Evolutionary conservation across 1,140 invertebrate genomes (phyloP), one percentile per base, ranked within the genome.

Genomic region (Diprion similis): DNA sequence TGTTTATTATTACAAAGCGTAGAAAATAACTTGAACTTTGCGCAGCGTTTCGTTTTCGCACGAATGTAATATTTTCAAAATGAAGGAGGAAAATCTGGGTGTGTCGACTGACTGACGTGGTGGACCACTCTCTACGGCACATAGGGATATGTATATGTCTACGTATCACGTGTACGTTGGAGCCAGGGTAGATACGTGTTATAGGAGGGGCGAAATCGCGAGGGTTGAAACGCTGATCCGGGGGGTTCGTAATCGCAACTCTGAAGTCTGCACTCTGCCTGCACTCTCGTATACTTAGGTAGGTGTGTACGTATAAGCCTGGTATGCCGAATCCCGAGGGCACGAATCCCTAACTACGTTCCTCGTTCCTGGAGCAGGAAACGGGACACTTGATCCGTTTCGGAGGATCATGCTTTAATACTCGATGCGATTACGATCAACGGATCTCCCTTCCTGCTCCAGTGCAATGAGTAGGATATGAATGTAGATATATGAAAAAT

Each of bases 341-440:
- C 78, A 83, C 80, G 78, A 79, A 72, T 75, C 80, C 74, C 78
- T 81, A 78, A 78, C 77, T 79, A 75, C 79, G 64, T 75, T 64
- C 75, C 74, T 85, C 75, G 81, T 37, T 37, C 24, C 24, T 37
- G 24, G 24, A 37, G 24, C 24, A 37, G 24, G 24, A 37, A 85
- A 81, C 82, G 84, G 72, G 77, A 70, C 76, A 71, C 80, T 78
- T 85, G 82, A 86, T 86, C 84, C 84, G 79, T 85, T 86, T 81
- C 78, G 82, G 80, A 82, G 79, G 81, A 82, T 85, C 80, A 84
- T 85, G 24, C 85, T 84, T 85, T 76, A 77, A 79, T 73, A 80
- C 77, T 81, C 77, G 74, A 76, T 68, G 77, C 82, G 84, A 85
- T 85, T 85, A 85, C 82, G 78, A 85, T 85, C 84, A 76, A 78